phyloP scores from a whole-genome alignment of 2,113 vertebrate genomes.

The Aspiorhynchus laticeps region DNA sequence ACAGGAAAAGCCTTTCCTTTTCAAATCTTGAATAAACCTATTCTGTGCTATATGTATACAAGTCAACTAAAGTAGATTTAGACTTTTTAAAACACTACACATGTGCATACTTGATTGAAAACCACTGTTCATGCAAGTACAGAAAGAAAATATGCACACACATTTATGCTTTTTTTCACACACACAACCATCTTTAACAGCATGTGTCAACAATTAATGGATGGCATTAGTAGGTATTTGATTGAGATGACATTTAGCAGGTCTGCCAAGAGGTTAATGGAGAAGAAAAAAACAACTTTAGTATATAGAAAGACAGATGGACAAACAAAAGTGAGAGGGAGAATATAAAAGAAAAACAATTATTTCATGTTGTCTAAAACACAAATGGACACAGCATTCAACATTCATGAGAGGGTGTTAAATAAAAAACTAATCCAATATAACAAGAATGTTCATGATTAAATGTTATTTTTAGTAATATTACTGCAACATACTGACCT shows the following conservation, averaged over 20 bases:
- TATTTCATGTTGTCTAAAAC: not conserved
- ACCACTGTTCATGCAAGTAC: not conserved
- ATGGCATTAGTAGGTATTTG: conserved; percentile 33
- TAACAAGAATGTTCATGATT: not conserved
- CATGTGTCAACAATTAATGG: conserved; percentile 12
- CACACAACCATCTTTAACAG: not conserved
- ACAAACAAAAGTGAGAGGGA: not conserved
- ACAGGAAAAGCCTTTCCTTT: not conserved
- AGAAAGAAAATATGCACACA: not conserved
- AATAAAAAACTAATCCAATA: not conserved
- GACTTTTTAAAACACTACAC: not conserved
- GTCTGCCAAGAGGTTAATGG: conserved; percentile 6
- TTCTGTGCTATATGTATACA: not conserved
- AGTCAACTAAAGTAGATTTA: not conserved
- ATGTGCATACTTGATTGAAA: not conserved
- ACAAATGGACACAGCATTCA: not conserved
- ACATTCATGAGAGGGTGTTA: not conserved
- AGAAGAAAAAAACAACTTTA: not conserved
- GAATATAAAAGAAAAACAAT: not conserved
- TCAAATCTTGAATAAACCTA: not conserved
- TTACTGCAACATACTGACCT: not conserved
- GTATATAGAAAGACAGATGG: not conserved
- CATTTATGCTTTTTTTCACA: too few species aligned
- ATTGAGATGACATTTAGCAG: conserved; percentile 40
- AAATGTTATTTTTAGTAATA: conserved; percentile 3